Base-by-base conservation (phyloP, 1,140 invertebrate genomes). In the Drosophila aff. region DNA sequence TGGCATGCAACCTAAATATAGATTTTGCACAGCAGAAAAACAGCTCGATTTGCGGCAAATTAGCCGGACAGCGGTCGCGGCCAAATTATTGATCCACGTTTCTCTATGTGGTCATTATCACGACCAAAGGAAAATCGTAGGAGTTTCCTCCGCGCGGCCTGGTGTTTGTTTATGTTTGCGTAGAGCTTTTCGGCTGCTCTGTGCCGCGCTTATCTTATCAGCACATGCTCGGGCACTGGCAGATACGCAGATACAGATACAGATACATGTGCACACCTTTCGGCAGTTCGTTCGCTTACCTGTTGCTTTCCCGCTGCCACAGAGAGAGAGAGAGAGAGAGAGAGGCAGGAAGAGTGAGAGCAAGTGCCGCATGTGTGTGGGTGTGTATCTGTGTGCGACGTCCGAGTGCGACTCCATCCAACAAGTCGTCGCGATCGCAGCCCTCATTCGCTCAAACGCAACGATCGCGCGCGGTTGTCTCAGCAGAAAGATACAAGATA, bases 1-100 rank as follows among this genome's bases (percentile, higher is more conserved):
- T 82, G 79, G 83, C 83, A 86, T 87, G 89, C 87, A 91, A 81
- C 89, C 89, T 91, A 91, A 91, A 91, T 91, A 87, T 91, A 91
- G 87, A 91, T 82, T 72, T 31, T 41, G 46, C 40, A 46, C 58
- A 53, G 38, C 53, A 78, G 55, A 62, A 68, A 68, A 62, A 26
- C 28, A 38, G 44, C 43, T 44, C 53, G 43, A 71, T 55, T 62
- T 79, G 49, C 47, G 63, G 77, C 66, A 66, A 61, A 80, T 79
- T 79, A 62, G 79, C 60, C 75, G 33, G 52, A 38, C 52, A 36
- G 18, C 33, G 52, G 33, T 36, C 21, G 15, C 18, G 72, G 31
- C 15, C 46, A 47, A 76, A 71, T 49, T 71, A 79, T 63, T 49
- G 40, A 67, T 50, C 38, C 40, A 18, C 58, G 38, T 62, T 62